Base-by-base conservation (phyloP, 1,140 invertebrate genomes). In the fruit fly (Drosophila melanogaster) region DNA sequence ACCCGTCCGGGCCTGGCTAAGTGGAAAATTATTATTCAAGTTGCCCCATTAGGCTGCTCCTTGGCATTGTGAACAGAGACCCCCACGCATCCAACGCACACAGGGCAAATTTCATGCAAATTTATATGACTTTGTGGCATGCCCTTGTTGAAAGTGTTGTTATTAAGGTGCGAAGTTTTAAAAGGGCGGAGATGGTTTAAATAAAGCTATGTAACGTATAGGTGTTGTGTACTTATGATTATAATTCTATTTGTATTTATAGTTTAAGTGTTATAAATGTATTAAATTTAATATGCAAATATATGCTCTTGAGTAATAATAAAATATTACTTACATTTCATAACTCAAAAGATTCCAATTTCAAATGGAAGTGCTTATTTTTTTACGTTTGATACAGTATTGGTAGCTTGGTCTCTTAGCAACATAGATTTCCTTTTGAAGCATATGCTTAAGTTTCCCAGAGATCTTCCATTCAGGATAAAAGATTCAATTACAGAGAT, bases 401-500 rank as follows among this genome's bases (percentile, higher is more conserved):
- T 47, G n/a, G 2, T 22, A 24, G 12, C 3, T 47, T 24, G 14
- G 2, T 3, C 19, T 10, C 7, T 0, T 10, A 2, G n/a, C 11
- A 17, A 8, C 4, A 11, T 5, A 37, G 4, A 10, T 38, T 64
- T 15, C 2, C 33, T 15, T 35, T 44, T 15, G 15, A 17, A 30
- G 33, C 40, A 17, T 57, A 38, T 33, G 67, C 44, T 40, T 33
- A 60, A 55, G 24, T 22, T 72, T 87, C 84, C 83, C 83, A 83
- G 65, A 71, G 83, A 86, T 86, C 58, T 62, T 22, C 19, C 51
- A 15, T 38, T 4, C 70, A 73, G 76, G 83, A 86, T 87, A 86
- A 86, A 86, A 86, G 84, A 86, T 86, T 86, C 83, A 86, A 86
- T 86, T 86, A 86, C 83, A 55, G 56, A 72, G 78, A 77, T 81